A percentile compares a stretch with the other conserved stretches of the same genome.
Conservation (phyloP, 37 sponge, comb jelly and placozoan species). For the Petrosia ficiformis region DNA sequence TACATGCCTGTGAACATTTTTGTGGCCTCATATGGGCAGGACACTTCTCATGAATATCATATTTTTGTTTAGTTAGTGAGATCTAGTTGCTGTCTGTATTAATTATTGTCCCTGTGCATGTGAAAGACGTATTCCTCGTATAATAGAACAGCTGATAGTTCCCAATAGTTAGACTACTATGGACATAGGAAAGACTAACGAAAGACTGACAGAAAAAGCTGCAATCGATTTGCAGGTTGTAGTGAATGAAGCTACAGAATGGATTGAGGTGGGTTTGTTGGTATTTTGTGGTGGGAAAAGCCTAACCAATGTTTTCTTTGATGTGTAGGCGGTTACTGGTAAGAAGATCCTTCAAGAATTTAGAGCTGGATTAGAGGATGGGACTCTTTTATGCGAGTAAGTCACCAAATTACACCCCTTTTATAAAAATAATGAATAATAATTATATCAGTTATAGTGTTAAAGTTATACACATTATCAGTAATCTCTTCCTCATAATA, state of each 20-base stretch:
- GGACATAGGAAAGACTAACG: no score
- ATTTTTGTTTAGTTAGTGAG: no score
- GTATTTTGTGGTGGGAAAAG: no score
- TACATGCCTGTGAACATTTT: no score
- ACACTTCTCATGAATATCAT: no score
- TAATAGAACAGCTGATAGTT: no score
- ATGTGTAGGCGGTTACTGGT: slow-evolving; percentile 75
- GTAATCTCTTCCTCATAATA: background rate
- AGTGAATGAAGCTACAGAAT: slow-evolving; percentile 44
- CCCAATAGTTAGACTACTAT: no score
- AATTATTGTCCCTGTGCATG: no score
- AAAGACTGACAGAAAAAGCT: background rate
- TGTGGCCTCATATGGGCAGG: no score
- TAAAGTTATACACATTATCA: background rate
- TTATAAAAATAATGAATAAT: background rate
- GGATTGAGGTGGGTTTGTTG: slow-evolving; percentile 64
- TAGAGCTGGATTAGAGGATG: slow-evolving; percentile 73
- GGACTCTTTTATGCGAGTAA: slow-evolving; percentile 88
- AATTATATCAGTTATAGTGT: background rate
- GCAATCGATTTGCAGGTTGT: slow-evolving; percentile 30
- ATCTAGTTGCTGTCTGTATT: no score
- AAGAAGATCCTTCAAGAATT: slow-evolving; percentile 41
- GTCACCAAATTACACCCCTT: slow-evolving; percentile 16
- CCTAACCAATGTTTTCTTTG: background rate
- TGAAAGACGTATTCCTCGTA: no score